Base-by-base conservation (phyloP, 2,888 invertebrate genomes). In the Argyra leucocephala region DNA sequence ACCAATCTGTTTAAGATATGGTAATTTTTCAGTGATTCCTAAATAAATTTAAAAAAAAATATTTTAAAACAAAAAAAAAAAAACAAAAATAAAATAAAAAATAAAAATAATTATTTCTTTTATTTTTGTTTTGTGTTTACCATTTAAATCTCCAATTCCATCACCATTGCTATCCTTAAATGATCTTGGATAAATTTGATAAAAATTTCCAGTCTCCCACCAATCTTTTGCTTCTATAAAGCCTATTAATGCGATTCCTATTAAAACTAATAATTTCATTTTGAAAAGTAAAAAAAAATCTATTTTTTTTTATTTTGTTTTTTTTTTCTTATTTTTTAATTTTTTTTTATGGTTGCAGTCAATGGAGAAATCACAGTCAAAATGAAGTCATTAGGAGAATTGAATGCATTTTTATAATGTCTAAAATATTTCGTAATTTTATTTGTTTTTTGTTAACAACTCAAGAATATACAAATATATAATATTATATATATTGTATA, bases 101-200 rank as follows among this genome's bases (percentile, higher is more conserved):
- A n/a, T n/a, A n/a, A n/a, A n/a, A n/a, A n/a, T n/a, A n/a, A n/a
- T n/a, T n/a, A n/a, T n/a, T 10, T 37, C 7, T 37, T 37, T 15
- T 10, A 37, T 10, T n/a, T 57, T 57, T 57, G 2, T 18, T 4
- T 57, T 57, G 1, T 48, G 66, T 75, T 68, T 75, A 82, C 85
- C 85, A 71, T 84, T 85, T 6, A 85, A 71, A 74, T 85, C 85
- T 10, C 85, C 85, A 61, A 89, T 81, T 9, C 92, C 93, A 76
- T 91, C 89, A 0, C 86, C 88, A 74, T 90, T 79, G 62, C 87
- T 85, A 75, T 95, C 94, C 72, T 85, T 84, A 80, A 90, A 93
- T 1, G 91, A 89, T 71, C 88, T 83, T 0, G 90, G 88, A 74
- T 90, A 89, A 22, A 91, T 86, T 76, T 93, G 90, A 76, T 94